Percentiles rank a stretch among this genome's conserved stretches.
Evolutionary conservation across 2,797 vertebrate species (phyloP).

Genomic region (Lithobates pipiens): DNA sequence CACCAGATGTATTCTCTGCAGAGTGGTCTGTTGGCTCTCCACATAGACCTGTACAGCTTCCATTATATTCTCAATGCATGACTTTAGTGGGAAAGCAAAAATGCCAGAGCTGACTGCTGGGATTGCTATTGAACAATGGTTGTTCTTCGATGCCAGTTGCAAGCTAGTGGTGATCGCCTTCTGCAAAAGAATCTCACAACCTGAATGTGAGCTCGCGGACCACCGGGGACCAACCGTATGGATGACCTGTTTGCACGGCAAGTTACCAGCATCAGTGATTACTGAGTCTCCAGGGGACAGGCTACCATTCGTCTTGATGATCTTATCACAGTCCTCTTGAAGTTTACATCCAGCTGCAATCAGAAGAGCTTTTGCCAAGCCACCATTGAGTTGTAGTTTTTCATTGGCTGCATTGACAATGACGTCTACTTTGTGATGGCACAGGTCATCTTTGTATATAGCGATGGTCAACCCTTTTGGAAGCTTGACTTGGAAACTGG

Average conservation of each 20-base stretch:
- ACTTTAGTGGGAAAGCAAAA: constrained; percentile 79
- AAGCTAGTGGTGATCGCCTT: constrained; percentile 74
- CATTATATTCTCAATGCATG: constrained; percentile 72
- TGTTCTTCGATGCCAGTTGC: constrained; percentile 65
- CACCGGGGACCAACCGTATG: constrained; percentile 87
- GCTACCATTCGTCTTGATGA: constrained; percentile 61
- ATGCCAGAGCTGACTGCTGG: constrained; percentile 84
- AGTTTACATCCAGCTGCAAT: constrained; percentile 80
- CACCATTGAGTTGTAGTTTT: constrained; percentile 76
- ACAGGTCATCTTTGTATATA: constrained; percentile 78
- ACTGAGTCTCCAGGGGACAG: constrained; percentile 69
- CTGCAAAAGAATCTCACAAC: constrained; percentile 61
- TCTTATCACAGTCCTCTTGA: constrained; percentile 73
- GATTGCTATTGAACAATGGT: constrained; percentile 78
- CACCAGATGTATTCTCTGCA: constrained; percentile 73
- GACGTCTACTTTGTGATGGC: constrained; percentile 72
- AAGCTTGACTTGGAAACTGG: constrained; percentile 66
- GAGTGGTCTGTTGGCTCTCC: constrained; percentile 32
- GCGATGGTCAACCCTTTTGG: constrained; percentile 72
- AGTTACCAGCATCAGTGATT: constrained; percentile 71
- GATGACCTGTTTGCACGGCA: constrained; percentile 82
- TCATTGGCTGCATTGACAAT: constrained; percentile 88
- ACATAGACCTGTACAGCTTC: constrained; percentile 75
- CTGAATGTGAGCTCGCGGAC: neutral
- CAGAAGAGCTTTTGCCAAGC: constrained; percentile 76